phyloP scores from a whole-genome alignment of 2,797 vertebrate species.

The Decapterus maruadsi region DNA sequence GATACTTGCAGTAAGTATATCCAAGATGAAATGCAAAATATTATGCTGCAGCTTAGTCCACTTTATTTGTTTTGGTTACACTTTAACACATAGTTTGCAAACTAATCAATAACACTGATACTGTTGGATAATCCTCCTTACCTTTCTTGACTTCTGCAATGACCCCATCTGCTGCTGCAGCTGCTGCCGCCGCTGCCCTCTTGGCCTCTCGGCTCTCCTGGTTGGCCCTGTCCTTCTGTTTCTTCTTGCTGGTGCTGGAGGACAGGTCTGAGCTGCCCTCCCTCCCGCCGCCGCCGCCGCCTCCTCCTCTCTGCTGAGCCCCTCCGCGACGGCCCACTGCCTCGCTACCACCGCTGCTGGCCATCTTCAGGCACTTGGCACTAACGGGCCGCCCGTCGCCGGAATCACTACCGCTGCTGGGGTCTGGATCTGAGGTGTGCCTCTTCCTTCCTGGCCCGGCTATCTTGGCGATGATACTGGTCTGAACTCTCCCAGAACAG shows the following conservation, averaged over 20 bases:
- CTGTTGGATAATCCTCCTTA: constrained; percentile 48
- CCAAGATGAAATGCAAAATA: background rate
- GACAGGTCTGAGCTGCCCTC: constrained; percentile 86
- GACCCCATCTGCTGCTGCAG: constrained; percentile 62
- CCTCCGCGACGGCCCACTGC: constrained; percentile 65
- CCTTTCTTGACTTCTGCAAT: constrained; percentile 87
- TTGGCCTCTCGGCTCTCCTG: constrained; percentile 97
- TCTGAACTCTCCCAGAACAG: constrained; percentile 91
- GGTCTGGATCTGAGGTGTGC: constrained; percentile 98
- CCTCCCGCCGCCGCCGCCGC: constrained; percentile 80
- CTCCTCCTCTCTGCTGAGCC: constrained; percentile 77
- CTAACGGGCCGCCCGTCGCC: constrained; percentile 92
- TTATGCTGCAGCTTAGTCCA: background rate
- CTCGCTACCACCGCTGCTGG: constrained; percentile 83
- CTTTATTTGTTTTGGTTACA: too few species aligned
- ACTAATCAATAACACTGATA: background rate
- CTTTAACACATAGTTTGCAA: background rate
- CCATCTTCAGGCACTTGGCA: constrained; percentile 98
- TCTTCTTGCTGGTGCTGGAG: constrained; percentile 92
- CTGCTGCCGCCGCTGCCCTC: constrained; percentile 64
- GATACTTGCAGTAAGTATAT: background rate
- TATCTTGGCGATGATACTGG: constrained; percentile 98
- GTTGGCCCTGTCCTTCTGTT: constrained; percentile 96
- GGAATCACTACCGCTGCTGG: constrained; percentile 91
- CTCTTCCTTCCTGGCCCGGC: constrained; percentile 98